Conservation (phyloP, 1,140 invertebrate genomes). For the Drosophila gunungcola region DNA sequence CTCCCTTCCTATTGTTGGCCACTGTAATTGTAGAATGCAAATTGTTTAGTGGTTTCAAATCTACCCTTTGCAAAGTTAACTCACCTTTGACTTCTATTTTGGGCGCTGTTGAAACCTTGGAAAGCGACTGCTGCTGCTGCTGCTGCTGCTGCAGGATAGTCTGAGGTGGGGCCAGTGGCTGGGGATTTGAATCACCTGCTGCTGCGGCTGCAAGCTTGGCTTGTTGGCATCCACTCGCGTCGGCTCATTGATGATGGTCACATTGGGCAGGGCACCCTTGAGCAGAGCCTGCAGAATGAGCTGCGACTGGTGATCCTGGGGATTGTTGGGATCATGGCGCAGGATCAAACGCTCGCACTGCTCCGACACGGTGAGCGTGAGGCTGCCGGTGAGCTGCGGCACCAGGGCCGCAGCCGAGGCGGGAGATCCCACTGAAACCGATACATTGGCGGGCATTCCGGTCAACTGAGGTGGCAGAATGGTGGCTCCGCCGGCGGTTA, state of each 20-base stretch:
- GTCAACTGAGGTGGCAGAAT: constrained; percentile 72
- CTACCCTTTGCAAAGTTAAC: background rate
- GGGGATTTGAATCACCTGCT: constrained; percentile 33
- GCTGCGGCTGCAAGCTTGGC: constrained; percentile 32
- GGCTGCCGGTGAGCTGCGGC: constrained; percentile 79
- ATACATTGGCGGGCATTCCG: constrained; percentile 74
- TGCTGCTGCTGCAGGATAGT: constrained; percentile 18
- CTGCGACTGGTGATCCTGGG: constrained; percentile 83
- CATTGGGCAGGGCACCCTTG: constrained; percentile 81
- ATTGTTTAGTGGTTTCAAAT: background rate
- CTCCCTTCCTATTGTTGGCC: constrained; percentile 51
- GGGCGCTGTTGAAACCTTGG: constrained; percentile 37
- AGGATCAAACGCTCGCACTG: constrained; percentile 80
- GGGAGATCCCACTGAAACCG: constrained; percentile 76
- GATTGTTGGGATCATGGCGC: constrained; percentile 80
- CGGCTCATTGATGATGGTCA: constrained; percentile 84
- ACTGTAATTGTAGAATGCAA: constrained; percentile 10
- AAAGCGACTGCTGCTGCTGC: constrained; percentile 18
- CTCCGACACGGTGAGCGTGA: constrained; percentile 80
- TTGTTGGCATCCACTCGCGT: constrained; percentile 63
- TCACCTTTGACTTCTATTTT: constrained; percentile 66
- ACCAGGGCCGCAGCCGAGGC: constrained; percentile 73
- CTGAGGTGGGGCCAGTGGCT: constrained; percentile 18
- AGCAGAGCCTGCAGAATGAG: constrained; percentile 80
- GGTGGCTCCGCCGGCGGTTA: constrained; percentile 57